Base-by-base conservation (phyloP, 2,113 vertebrate genomes). In the Grammatotria lemairii region DNA sequence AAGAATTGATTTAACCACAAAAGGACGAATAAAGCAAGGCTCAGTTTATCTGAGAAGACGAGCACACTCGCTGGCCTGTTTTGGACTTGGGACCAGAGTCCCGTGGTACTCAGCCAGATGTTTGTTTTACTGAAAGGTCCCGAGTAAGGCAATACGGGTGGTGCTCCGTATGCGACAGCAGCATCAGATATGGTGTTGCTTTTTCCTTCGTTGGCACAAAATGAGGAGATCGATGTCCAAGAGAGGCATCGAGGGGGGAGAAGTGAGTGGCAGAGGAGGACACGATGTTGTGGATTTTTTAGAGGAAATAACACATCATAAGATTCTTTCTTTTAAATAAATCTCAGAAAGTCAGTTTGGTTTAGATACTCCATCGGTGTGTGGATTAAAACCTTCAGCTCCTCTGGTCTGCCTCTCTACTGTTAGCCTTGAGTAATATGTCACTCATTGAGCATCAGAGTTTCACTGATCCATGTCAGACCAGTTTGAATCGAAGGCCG, bases 401-500 rank as follows among this genome's bases (percentile, higher is more conserved):
- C 19, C 40, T 60, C 17, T 63, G 38, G 58, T 58, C 82, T 31
- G 4, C 23, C 28, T 35, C 58, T 33, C 58, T 63, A 11, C 3
- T 11, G 58, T n/a, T n/a, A 35, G 31, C 86, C 19, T 45, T 85
- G 42, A 70, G 90, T 51, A 1, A 58, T 28, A 38, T 55, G 81
- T 89, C 93, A 3, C 26, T 81, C 10, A 73, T 86, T 26, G 75
- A 54, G 40, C 84, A 33, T 60, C 57, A 58, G 55, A 58, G 26
- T 17, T 60, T 60, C 26, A 58, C 26, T 0, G 57, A 58, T 58
- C 8, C 26, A 31, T 17, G 26, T 12, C 38, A 3, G 6, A 16
- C 21, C 54, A 70, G 81, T 81, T 81, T 33, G 31, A 3, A 31
- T 86, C 1, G 4, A 55, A 88, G 8, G 9, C 33, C 2, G 1